Evolutionary conservation across 2,888 invertebrate genomes (phyloP).

Genomic region (Platycnemis pennipes): DNA sequence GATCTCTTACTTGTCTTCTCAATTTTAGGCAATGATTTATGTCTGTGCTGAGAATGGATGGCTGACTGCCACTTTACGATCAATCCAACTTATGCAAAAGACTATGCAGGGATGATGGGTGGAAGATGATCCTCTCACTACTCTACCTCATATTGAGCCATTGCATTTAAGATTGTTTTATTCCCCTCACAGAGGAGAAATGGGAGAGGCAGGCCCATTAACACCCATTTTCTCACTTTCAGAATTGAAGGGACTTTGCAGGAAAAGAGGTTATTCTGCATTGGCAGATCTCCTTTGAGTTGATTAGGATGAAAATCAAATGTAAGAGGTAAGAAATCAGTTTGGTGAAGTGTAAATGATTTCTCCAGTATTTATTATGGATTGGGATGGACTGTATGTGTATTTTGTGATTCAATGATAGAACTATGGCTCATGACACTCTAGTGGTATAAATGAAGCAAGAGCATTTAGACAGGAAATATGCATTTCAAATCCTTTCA

Average conservation of each 20-base stretch:
- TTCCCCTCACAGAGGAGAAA: conserved; percentile 50
- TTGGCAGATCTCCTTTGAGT: conserved; percentile 83
- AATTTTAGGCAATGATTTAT: conserved; percentile 97
- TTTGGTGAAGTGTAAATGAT: not conserved
- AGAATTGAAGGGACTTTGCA: conserved; percentile 80
- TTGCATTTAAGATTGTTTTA: conserved; percentile 80
- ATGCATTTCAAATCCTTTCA: too few species aligned
- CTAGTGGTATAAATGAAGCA: too few species aligned
- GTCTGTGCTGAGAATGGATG: conserved; percentile 94
- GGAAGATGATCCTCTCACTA: conserved; percentile 86
- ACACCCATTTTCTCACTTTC: conserved; percentile 79
- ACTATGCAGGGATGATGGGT: conserved; percentile 95
- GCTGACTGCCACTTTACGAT: conserved; percentile 89
- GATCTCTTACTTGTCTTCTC: conserved; percentile 65
- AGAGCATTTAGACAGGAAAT: too few species aligned
- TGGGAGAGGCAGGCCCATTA: conserved; percentile 56
- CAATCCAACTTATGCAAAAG: conserved; percentile 92
- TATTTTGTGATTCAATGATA: too few species aligned
- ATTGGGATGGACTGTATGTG: too few species aligned
- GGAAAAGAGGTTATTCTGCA: conserved; percentile 80
- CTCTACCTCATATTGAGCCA: conserved; percentile 88
- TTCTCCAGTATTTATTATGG: too few species aligned
- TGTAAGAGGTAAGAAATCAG: conserved; percentile 83
- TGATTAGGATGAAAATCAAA: conserved; percentile 85
- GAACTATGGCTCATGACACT: too few species aligned